Evolutionary conservation across 2,113 vertebrate genomes (phyloP).

Genomic region (Ceyx margarethae): DNA sequence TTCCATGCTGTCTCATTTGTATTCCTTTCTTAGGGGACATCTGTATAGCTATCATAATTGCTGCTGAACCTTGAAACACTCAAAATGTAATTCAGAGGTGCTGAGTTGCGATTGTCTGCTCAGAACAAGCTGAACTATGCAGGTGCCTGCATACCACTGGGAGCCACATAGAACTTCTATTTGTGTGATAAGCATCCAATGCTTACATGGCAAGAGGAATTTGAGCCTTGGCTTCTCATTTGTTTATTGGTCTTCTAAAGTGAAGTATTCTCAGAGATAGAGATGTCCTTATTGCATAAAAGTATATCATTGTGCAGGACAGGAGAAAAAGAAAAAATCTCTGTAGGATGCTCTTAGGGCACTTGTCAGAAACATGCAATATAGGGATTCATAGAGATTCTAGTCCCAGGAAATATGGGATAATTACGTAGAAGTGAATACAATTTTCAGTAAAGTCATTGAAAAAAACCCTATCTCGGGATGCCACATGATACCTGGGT

Average conservation of each 20-base stretch:
- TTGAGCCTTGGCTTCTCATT: background rate
- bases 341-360: background rate
- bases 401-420: background rate
- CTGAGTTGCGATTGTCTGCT: background rate
- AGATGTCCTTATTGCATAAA: background rate
- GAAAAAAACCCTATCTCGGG: background rate
- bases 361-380: background rate
- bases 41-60: background rate
- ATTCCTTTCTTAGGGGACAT: background rate
- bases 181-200: background rate
- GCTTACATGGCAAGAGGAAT: background rate
- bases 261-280: background rate
- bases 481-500: accelerated
- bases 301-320: background rate
- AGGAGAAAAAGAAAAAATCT: background rate
- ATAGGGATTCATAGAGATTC: background rate
- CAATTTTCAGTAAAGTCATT: background rate
- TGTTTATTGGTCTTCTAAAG: background rate
- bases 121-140: background rate
- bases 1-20: background rate
- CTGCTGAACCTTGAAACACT: background rate
- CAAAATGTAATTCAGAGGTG: background rate
- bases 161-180: background rate
- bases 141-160: background rate
- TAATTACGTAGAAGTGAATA: background rate